Base-by-base conservation (phyloP, 2,797 vertebrate genomes). In the Clamator glandarius region DNA sequence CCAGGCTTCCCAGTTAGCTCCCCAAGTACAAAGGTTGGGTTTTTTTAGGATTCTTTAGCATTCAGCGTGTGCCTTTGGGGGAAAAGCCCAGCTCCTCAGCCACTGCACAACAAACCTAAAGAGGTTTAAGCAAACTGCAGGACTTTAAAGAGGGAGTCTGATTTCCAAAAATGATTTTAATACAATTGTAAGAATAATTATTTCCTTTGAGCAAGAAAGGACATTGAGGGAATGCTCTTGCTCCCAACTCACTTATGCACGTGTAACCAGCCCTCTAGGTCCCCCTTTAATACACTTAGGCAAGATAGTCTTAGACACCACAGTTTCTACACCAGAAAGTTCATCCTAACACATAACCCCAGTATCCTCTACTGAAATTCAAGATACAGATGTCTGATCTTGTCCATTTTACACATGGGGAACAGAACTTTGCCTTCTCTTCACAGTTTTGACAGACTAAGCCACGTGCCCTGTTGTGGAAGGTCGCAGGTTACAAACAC, bases 1-100 rank as follows among this genome's bases (percentile, higher is more conserved):
- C 63, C 76, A 90, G 41, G 55, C 29, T 92, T 90, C 59, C 55
- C 57, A 89, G 55, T 51, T 29, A 76, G 83, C 51, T 87, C 59
- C 69, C 11, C 51, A 78, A 14, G 1, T 42, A 55, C 51, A 87
- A 87, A 90, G 51, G 15, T 15, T 54, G 46, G 9, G 2, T 1
- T 2, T 46, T 55, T 78, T 73, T 62, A 62, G 17, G 48, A 81
- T 88, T 84, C 73, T 76, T 12, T 59, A 59, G 58, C n/a, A 66
- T 59, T 81, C 62, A 51, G 42, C 23, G 35, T 13, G 9, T 70
- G 46, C 52, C 58, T 78, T 39, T 28, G 52, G 57, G 93, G 69
- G 12, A 82, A 92, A 89, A 39, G 41, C 36, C 9, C 57, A 74
- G 42, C 31, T 82, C 64, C 87, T 35, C 55, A 83, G 36, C n/a